A percentile compares a stretch with the other conserved stretches of the same genome.
Evolutionary conservation across 1,140 invertebrate species (phyloP).

Genomic region (Bemisia tabaci): DNA sequence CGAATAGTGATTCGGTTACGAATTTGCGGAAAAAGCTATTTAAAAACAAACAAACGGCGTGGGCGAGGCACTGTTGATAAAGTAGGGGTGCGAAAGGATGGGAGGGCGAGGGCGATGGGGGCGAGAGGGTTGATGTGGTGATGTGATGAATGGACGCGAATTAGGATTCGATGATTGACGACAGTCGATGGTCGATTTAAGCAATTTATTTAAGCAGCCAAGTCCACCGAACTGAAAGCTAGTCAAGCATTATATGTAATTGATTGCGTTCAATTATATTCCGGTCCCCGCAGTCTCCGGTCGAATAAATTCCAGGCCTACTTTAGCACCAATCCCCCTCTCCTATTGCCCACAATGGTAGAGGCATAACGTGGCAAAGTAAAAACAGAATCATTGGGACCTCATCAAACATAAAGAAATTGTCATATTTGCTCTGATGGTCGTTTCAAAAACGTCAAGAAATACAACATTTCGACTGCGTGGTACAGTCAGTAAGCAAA

Average conservation of each 20-base stretch:
- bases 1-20: not conserved
- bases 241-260: not conserved
- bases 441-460: no score
- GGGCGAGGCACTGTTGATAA: not conserved
- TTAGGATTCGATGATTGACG: not conserved
- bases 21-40: not conserved
- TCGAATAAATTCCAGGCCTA: not conserved
- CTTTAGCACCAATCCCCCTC: no score
- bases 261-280: not conserved
- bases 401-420: no score
- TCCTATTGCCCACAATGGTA: no score
- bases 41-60: not conserved
- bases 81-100: not conserved
- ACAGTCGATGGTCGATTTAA: not conserved
- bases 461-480: no score
- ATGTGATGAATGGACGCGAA: not conserved
- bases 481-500: no score
- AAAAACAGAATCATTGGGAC: no score
- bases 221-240: not conserved
- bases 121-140: not conserved
- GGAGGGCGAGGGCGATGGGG: not conserved
- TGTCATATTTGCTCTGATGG: no score
- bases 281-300: not conserved
- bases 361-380: no score
- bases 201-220: not conserved